Evolutionary conservation across 1,140 invertebrate genomes (phyloP).

Genomic region (Heliconius hewitsoni): DNA sequence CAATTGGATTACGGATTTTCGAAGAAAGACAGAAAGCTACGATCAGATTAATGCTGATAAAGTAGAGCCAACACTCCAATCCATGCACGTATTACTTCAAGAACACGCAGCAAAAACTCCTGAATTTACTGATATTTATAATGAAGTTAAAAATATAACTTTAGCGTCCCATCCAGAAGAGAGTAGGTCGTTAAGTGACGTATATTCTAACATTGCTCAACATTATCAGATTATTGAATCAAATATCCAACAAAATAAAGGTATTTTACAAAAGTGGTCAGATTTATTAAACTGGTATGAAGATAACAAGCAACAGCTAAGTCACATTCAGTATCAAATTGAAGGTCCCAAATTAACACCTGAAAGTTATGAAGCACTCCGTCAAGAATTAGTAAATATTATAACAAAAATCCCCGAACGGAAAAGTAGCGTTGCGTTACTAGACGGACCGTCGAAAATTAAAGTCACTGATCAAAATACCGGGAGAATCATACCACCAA

Average conservation of each 20-base stretch:
- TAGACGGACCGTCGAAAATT: slow-evolving; percentile 86
- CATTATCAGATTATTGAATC: slow-evolving; percentile 90
- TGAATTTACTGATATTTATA: slow-evolving; percentile 87
- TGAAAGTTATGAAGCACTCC: slow-evolving; percentile 84
- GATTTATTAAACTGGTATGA: slow-evolving; percentile 91
- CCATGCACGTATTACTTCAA: slow-evolving; percentile 89
- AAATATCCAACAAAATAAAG: slow-evolving; percentile 88
- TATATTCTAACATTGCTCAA: slow-evolving; percentile 87
- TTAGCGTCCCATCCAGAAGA: slow-evolving; percentile 87
- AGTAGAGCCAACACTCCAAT: slow-evolving; percentile 89
- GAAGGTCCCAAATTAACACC: slow-evolving; percentile 86
- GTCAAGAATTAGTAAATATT: slow-evolving; percentile 86
- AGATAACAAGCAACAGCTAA: slow-evolving; percentile 90
- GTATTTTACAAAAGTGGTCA: slow-evolving; percentile 90
- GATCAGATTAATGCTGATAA: slow-evolving; percentile 91
- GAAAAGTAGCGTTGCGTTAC: slow-evolving; percentile 85
- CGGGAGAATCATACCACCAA: slow-evolving; percentile 86
- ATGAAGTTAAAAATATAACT: slow-evolving; percentile 90
- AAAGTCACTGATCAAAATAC: slow-evolving; percentile 86
- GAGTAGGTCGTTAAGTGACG: slow-evolving; percentile 86
- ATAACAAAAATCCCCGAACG: slow-evolving; percentile 85
- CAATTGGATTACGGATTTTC: slow-evolving; percentile 91
- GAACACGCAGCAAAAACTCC: slow-evolving; percentile 91
- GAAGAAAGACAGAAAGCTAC: slow-evolving; percentile 87
- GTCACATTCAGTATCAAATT: slow-evolving; percentile 90